Percentiles rank a stretch among this genome's conserved stretches.
These are phyloP conservation scores for Heliconius erato DNA, from an alignment of 2,888 invertebrate genomes.

Conservation along the genomic window DNA sequence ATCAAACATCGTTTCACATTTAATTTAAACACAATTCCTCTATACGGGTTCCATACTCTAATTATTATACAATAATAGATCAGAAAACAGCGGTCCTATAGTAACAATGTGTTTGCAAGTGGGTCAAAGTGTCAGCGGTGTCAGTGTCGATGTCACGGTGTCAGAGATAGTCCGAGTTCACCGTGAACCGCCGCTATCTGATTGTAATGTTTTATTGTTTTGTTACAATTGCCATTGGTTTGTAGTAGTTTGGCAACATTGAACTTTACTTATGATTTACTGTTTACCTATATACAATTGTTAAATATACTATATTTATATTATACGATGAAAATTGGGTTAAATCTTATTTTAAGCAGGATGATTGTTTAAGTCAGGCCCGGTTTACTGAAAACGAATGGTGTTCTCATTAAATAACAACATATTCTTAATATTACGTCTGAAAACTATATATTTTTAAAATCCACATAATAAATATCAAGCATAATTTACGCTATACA, in stretches of 20 bases:
- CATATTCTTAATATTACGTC: no score
- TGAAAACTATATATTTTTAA: no score
- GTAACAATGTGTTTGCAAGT: conserved; percentile 69
- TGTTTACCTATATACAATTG: not conserved
- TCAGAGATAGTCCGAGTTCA: conserved; percentile 56
- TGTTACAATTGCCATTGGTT: conserved; percentile 4
- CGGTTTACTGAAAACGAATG: no score
- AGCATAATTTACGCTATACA: not conserved
- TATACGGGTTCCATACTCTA: not conserved
- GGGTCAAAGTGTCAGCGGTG: conserved; percentile 73
- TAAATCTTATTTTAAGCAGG: no score
- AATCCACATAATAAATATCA: not conserved
- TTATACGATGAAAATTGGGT: no score
- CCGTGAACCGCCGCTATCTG: conserved; percentile 40
- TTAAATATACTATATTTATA: no score
- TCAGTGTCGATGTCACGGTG: conserved; percentile 60
- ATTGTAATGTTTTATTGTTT: conserved; percentile 24
- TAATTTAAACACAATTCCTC: not conserved
- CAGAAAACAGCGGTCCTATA: conserved; percentile 54
- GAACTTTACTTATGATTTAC: not conserved
- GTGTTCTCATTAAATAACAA: no score
- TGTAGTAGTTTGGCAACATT: not conserved
- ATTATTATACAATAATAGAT: conserved; percentile 26
- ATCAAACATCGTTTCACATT: not conserved
- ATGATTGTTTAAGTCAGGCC: no score